Evolutionary conservation across 1,140 invertebrate genomes (phyloP).

Genomic region (Ceratina japonica): DNA sequence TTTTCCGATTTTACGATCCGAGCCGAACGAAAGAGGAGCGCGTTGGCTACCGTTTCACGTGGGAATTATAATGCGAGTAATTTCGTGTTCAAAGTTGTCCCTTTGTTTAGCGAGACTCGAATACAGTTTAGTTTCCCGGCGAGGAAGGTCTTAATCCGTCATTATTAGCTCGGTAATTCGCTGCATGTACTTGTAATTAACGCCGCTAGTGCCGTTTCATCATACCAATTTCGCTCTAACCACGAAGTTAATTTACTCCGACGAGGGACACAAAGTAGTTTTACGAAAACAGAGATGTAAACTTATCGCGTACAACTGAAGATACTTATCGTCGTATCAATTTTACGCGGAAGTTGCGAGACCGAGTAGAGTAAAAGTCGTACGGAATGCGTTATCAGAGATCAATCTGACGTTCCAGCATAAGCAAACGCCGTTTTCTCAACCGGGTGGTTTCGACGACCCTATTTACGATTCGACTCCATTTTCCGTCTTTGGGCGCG

Average conservation of each 20-base stretch:
- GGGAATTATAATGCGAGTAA: background rate
- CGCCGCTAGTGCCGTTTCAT: background rate
- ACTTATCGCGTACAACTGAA: no score
- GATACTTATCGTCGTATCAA: background rate
- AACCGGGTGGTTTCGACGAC: background rate
- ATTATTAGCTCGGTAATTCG: conserved; percentile 4
- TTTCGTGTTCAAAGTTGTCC: background rate
- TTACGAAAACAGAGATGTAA: no score
- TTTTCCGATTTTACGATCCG: background rate
- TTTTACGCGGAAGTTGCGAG: background rate
- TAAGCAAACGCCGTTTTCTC: background rate
- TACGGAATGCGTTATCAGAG: background rate
- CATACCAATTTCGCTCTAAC: no score
- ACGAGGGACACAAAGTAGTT: no score
- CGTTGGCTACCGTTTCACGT: background rate
- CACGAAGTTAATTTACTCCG: no score
- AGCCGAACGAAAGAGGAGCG: no score
- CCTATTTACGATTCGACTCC: conserved; percentile 26
- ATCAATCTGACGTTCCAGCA: background rate
- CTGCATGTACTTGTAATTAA: background rate
- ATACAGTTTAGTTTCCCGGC: background rate
- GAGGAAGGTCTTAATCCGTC: background rate
- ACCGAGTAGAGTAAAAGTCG: no score
- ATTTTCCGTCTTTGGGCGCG: background rate
- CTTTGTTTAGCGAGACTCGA: conserved; percentile 2